phyloP scores from a whole-genome alignment of 30 jellyfish, hydroid and myxozoan genomes.

The Hydractinia echinata region DNA sequence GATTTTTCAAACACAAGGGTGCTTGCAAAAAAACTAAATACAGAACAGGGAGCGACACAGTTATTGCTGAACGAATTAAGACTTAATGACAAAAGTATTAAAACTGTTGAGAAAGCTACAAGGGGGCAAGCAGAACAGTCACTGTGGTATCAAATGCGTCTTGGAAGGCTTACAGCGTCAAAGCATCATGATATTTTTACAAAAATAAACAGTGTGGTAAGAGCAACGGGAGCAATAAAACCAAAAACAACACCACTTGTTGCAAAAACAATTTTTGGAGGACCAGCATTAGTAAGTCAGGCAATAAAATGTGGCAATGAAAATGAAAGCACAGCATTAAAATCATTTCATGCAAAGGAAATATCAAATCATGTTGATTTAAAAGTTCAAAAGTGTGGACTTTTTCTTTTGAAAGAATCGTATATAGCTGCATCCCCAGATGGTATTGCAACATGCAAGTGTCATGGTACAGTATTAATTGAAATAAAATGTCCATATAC shows the following conservation, averaged over 20 bases:
- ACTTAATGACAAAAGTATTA: neutral
- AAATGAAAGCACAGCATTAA: slow-evolving; percentile 31
- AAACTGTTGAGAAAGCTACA: slow-evolving; percentile 30
- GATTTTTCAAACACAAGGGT: slow-evolving; percentile 1
- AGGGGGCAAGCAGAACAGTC: slow-evolving; percentile 25
- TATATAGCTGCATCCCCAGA: slow-evolving; percentile 56
- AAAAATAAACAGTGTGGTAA: slow-evolving; percentile 26
- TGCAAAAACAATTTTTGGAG: neutral
- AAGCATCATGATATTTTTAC: slow-evolving; percentile 32
- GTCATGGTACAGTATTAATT: slow-evolving; percentile 15
- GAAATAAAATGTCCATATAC: slow-evolving; percentile 48
- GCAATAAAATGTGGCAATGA: slow-evolving; percentile 43
- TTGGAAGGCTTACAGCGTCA: slow-evolving; percentile 50
- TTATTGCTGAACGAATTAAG: neutral
- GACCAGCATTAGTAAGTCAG: neutral
- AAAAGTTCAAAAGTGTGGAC: slow-evolving; percentile 17
- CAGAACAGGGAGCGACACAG: slow-evolving; percentile 15
- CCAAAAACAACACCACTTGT: slow-evolving; percentile 38
- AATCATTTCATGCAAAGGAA: slow-evolving; percentile 25
- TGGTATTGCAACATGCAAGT: slow-evolving; percentile 35
- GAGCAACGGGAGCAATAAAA: neutral
- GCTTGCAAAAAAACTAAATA: neutral
- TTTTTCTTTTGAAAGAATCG: slow-evolving; percentile 14
- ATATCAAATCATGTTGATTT: slow-evolving; percentile 12
- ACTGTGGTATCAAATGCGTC: slow-evolving; percentile 31